phyloP scores from a whole-genome alignment of 2,113 vertebrate genomes.

The Tetrax tetrax region DNA sequence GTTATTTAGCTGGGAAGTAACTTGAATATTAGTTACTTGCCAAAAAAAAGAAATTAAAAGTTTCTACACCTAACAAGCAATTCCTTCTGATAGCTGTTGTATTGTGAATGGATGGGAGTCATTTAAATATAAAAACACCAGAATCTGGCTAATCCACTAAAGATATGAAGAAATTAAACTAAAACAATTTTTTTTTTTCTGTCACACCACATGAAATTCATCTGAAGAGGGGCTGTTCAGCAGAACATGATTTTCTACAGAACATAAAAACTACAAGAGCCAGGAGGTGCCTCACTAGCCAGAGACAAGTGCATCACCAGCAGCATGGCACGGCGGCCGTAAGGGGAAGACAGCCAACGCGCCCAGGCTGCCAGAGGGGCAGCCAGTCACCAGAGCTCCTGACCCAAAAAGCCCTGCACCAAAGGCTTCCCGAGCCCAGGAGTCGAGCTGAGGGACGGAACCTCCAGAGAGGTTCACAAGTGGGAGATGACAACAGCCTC shows the following conservation, averaged over 20 bases:
- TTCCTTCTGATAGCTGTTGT: background rate
- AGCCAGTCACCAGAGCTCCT: rapidly evolving
- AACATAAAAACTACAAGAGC: background rate
- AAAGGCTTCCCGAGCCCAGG: background rate
- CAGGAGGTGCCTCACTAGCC: background rate
- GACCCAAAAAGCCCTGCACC: background rate
- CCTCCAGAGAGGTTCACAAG: background rate
- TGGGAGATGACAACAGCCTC: background rate
- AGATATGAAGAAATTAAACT: background rate
- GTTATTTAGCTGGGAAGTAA: background rate
- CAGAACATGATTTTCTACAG: background rate
- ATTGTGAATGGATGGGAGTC: background rate
- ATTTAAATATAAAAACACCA: background rate
- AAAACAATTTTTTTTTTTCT: background rate
- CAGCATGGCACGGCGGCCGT: rapidly evolving
- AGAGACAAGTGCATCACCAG: background rate
- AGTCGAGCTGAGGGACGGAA: background rate
- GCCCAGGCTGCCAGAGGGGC: background rate
- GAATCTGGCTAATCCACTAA: background rate
- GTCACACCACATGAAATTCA: background rate
- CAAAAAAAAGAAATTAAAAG: background rate
- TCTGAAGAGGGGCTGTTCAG: background rate
- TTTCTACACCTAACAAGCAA: background rate
- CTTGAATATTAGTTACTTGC: too few relatives aligned
- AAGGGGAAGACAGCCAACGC: background rate